These are phyloP conservation scores for Reticulitermes lucifugus DNA, from an alignment of 2,888 invertebrate species.

Conservation along the genomic window DNA sequence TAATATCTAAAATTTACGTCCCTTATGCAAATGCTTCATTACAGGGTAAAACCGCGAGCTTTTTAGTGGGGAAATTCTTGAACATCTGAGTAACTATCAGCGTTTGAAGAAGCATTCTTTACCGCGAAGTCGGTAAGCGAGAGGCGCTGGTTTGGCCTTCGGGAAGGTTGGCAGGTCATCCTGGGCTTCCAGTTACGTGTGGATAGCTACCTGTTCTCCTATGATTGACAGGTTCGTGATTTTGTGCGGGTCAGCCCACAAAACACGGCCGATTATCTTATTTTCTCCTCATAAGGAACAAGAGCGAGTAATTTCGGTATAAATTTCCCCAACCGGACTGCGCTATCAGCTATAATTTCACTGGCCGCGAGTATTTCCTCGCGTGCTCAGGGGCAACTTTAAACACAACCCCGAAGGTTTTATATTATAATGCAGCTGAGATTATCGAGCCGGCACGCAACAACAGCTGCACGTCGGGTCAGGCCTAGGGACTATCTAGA, in stretches of 20 bases:
- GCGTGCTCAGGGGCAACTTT: background rate
- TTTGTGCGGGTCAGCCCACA: background rate
- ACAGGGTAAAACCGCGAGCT: no score
- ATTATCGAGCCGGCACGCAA: background rate
- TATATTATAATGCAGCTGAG: background rate
- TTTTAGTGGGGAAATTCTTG: no score
- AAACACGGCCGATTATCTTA: background rate
- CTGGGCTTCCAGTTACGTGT: background rate
- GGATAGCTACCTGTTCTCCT: background rate
- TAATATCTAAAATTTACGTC: no score
- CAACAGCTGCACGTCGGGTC: background rate
- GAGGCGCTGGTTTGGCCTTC: background rate
- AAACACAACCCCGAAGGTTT: background rate
- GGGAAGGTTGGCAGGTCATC: background rate
- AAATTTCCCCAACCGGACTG: background rate
- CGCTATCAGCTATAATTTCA: constrained; percentile 13
- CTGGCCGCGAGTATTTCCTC: background rate
- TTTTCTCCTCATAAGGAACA: background rate
- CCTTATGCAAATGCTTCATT: no score
- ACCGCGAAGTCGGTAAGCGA: no score
- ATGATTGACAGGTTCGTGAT: background rate
- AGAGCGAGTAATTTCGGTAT: constrained; percentile 2
- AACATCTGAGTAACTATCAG: no score
- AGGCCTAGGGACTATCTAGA: background rate
- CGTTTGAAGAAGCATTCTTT: no score